phyloP scores from a whole-genome alignment of 2,888 invertebrate genomes.

The Adineta ricciae region DNA sequence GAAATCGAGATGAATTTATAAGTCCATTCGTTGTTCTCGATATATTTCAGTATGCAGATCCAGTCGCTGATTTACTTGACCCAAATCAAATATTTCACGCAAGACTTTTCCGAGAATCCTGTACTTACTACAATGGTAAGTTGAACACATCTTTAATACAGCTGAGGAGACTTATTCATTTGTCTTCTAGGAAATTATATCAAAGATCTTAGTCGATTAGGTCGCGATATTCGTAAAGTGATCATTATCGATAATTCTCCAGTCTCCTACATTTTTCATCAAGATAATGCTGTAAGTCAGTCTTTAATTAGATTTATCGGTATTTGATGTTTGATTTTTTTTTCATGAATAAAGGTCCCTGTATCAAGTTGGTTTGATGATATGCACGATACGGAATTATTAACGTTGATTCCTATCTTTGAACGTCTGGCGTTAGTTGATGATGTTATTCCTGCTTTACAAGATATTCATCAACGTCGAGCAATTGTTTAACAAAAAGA shows the following conservation, averaged over 20 bases:
- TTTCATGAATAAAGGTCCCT: constrained; percentile 61
- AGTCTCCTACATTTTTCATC: constrained; percentile 99
- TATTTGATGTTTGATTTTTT: constrained; percentile 56
- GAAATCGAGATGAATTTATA: no score
- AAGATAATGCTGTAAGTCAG: constrained; percentile 79
- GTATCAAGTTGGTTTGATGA: constrained; percentile 99
- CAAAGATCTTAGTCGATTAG: constrained; percentile 84
- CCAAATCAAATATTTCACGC: constrained; percentile 84
- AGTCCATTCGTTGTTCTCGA: background rate
- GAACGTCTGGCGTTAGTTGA: constrained; percentile 77
- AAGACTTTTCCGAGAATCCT: constrained; percentile 94
- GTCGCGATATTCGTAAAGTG: constrained; percentile 85
- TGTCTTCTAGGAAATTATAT: constrained; percentile 35
- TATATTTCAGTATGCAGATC: constrained; percentile 76
- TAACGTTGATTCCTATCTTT: constrained; percentile 93
- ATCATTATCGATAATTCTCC: constrained; percentile 99
- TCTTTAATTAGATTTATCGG: background rate
- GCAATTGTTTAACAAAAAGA: background rate
- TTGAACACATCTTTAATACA: background rate
- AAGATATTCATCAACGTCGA: constrained; percentile 21
- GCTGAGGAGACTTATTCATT: no score
- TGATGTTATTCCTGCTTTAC: constrained; percentile 22
- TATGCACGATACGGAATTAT: constrained; percentile 86
- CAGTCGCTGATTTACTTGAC: constrained; percentile 93
- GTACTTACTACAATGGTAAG: constrained; percentile 92